Base-by-base conservation (phyloP, 92 coral and sea anemone species). In the Diadumene lineata region DNA sequence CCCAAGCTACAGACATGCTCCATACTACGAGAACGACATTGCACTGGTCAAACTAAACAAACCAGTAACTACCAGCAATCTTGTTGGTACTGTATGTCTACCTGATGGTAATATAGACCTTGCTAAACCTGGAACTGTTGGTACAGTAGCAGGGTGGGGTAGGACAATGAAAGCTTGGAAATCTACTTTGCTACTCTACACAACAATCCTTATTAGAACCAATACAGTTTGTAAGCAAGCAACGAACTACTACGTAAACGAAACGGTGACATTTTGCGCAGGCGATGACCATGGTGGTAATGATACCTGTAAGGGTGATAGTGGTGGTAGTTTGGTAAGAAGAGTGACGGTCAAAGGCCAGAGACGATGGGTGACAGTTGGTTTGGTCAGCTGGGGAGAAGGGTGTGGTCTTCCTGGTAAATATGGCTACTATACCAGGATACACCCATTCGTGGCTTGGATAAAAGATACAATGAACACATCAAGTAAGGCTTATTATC, bases 301-400 rank as follows among this genome's bases (percentile, higher is more conserved):
- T 33, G 96, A 90, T 63, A 81, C 90, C 11, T 90, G 96, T 55
- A 10, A 23, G 0, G 96, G 92, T 3, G 92, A 90, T 67, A 80
- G 96, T 60, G 90, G 96, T 62, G 90, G 96, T 13, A 86, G 90
- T 23, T 70, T 82, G 22, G 81, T 82, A 26, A 71, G 87, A 13
- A 56, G 78, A 23, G 84, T 72, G 50, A 31, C 43, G 55, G 57
- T 73, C 44, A 67, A 79, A 21, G 85, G 87, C 22, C 31, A 30
- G 17, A 51, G 72, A 56, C 75, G 92, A 23, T 93, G 96, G 96
- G 75, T 74, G 79, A 83, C 88, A 11, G 75, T 86, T 28, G 98
- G 98, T 3, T 38, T 93, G 24, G 91, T 84, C 25, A 90, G 96
- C 72, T 93, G 98, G 98, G 96, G 98, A 0, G 89, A 79, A 27